Evolutionary conservation across 2,888 invertebrate genomes (phyloP), one percentile per base, ranked within the genome.

Genomic region (Dicycla oo): DNA sequence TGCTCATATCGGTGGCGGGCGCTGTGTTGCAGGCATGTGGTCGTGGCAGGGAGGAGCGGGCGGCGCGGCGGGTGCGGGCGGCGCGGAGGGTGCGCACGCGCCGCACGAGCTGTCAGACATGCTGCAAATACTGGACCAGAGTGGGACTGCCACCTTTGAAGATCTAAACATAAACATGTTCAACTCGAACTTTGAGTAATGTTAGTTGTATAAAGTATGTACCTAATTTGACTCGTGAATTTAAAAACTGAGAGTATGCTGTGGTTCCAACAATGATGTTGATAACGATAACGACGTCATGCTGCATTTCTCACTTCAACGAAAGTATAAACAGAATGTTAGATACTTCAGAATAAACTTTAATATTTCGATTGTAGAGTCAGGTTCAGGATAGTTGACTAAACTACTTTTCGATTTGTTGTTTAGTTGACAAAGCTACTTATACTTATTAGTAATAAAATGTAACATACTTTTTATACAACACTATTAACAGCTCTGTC

Each of bases 81-180:
- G 86, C 7, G 86, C 88, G 43, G 93, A 92, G 75, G 93, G 90
- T 0, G 88, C 92, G 49, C 97, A 97, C 71, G 97, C 97, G 56
- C 97, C 97, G 54, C 96, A 96, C 81, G 98, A 98, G 95, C 97
- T 99, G 71, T 98, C 98, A 23, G 99, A 99, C 89, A 98, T 99
- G 98, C 96, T 99, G 88, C 98, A 99, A 94, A 98, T 99, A 97
- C 95, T 99, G 71, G 98, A 98, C 94, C 98, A 98, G 92, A 97
- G 97, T 87, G 98, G 97, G 65, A 97, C 98, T 53, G 97, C 98
- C 73, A 97, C 98, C 43, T 99, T 99, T 92, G 98, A 98, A 92
- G 99, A 99, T 93, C 96, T 99, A 88, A 98, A 98, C 90, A 97
- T 99, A 86, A 97, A 97, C 89, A 99, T 99, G 98, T 99, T 99